Base-by-base conservation (phyloP, 2,113 vertebrate genomes). In the Sebastes schlegelii region DNA sequence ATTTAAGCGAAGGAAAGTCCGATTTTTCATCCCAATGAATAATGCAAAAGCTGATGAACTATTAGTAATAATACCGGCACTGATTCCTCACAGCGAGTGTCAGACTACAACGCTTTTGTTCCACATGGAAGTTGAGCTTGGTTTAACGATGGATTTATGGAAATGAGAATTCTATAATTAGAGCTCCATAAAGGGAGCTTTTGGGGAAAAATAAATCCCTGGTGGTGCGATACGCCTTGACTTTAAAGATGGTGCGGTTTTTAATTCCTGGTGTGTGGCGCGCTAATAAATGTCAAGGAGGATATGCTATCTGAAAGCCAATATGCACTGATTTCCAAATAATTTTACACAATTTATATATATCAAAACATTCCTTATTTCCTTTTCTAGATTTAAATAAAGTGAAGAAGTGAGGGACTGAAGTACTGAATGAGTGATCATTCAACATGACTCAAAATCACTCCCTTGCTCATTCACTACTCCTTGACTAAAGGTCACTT, bases 161-260 rank as follows among this genome's bases (percentile, higher is more conserved):
- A 69, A 89, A 84, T 77, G 49, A 87, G 58, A 85, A 71, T 79
- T 89, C 57, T 81, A 52, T 87, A 77, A 91, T 88, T 87, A 71
- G 54, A 52, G 48, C 67, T 84, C 74, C 61, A 66, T 86, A 42
- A 89, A 85, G 43, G 71, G 63, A 84, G 77, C 23, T 52, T 76
- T 80, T 54, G 48, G 45, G 80, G 86, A 42, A 82, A 89, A 82
- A 63, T 80, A 84, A 88, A 90, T 82, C 51, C 51, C 51, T 48
- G 74, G 46, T 63, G 84, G 77, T 74, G 34, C 34, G 88, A 85
- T 80, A 83, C 64, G 72, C 78, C 68, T 76, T 90, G 74, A 82
- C 81, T 91, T 88, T 92, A 91, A 91, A 90, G 61, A 85, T 45
- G 48, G 17, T 75, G 86, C 4, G 75, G 84, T 87, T 83, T 91